Evolutionary conservation across 2,888 invertebrate species (phyloP).

Genomic region (Idaea dimidiata): DNA sequence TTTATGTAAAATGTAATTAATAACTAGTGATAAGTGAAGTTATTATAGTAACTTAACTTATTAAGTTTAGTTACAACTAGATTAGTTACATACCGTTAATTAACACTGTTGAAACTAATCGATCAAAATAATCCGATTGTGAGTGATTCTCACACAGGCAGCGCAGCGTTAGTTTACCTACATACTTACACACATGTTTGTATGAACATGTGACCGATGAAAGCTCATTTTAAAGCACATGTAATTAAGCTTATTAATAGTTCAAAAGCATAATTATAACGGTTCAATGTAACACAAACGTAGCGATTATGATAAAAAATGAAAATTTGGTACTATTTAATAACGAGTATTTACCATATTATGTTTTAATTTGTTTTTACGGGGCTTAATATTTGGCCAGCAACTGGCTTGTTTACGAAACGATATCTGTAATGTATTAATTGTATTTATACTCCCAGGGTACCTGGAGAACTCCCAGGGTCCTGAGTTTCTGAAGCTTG

Average conservation of each 20-base stretch:
- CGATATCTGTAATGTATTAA: too few species aligned
- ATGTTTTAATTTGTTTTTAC: too few species aligned
- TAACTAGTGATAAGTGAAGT: too few species aligned
- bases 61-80: too few species aligned
- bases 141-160: background rate
- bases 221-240: slow-evolving; percentile 13
- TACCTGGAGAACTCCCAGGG: too few species aligned
- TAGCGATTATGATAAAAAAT: background rate
- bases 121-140: background rate
- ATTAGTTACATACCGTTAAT: background rate
- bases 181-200: background rate
- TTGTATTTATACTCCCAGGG: too few species aligned
- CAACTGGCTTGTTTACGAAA: too few species aligned
- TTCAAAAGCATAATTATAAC: slow-evolving; percentile 20
- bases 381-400: too few species aligned
- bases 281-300: background rate
- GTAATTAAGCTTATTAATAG: slow-evolving; percentile 30
- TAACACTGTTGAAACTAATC: background rate
- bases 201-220: slow-evolving; percentile 19
- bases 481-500: too few species aligned
- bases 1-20: too few species aligned
- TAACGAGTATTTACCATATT: too few species aligned
- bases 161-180: background rate
- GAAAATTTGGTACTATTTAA: background rate
- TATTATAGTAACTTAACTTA: too few species aligned